Base-by-base conservation (phyloP, 2,797 vertebrate genomes). In the Nannoperca australis region DNA sequence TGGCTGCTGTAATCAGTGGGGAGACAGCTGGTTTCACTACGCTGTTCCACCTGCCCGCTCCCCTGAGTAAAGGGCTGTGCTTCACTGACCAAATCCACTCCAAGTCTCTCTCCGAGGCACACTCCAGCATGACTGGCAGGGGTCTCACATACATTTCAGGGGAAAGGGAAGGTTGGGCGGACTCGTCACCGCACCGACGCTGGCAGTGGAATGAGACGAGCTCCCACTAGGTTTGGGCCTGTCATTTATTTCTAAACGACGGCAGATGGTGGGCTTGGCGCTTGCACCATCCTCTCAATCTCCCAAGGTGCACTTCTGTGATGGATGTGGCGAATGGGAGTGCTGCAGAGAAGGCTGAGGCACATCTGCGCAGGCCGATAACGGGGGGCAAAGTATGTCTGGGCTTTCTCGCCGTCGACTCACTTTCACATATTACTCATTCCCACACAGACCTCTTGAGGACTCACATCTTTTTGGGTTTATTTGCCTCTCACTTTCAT, bases 181-280 rank as follows among this genome's bases (percentile, higher is more conserved):
- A 88, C 87, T 87, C 86, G 79, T 91, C 90, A 87, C 87, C 54
- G 3, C 82, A 73, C 85, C 78, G 36, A 66, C 47, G 86, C 87
- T 93, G 94, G 94, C 93, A 92, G 76, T 56, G 68, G 91, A 92
- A 93, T 83, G 89, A 94, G 93, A 92, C 85, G 76, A 86, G 88
- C 90, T 93, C 94, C 93, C 94, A 88, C 88, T 71, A 92, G 93
- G 91, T 92, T 93, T 90, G 84, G 85, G 91, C 80, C 87, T 91
- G 93, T 95, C 93, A 93, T 95, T 94, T 94, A 90, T 93, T 94
- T 94, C 92, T 94, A 95, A 95, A 93, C 93, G 94, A 85, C 87
- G 88, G 92, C 94, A 95, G 94, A 95, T 95, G 94, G 94, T 81
- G 88, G 84, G 88, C 87, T 92, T 94, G 93, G 93, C 91, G 78